phyloP scores from a whole-genome alignment of 2,113 vertebrate species.

The Anhinga anhinga region DNA sequence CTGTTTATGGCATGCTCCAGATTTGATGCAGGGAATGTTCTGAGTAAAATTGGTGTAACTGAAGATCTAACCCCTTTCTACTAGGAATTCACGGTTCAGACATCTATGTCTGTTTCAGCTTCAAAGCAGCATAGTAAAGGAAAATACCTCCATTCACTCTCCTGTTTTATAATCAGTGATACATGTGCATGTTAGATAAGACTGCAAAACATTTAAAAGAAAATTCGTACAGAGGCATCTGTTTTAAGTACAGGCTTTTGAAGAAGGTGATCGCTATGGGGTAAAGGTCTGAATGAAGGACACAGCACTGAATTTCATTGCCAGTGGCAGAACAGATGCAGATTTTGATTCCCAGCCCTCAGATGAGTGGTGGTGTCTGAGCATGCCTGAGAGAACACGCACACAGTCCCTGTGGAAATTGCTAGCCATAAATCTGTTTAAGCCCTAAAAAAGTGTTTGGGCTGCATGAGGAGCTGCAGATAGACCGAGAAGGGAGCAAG shows the following conservation, averaged over 20 bases:
- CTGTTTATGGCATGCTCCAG: background rate
- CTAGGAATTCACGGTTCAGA: background rate
- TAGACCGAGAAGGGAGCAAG: background rate
- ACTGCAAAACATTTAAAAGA: background rate
- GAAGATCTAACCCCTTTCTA: background rate
- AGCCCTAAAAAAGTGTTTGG: background rate
- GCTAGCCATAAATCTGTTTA: background rate
- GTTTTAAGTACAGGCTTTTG: background rate
- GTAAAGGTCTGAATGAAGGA: background rate
- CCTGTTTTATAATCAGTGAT: background rate
- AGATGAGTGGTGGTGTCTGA: background rate
- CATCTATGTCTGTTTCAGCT: background rate
- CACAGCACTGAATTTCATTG: background rate
- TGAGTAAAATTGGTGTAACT: background rate
- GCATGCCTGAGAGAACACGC: background rate
- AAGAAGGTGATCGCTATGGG: background rate
- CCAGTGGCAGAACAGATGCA: background rate
- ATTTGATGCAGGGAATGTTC: background rate
- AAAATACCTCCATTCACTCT: background rate
- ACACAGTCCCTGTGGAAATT: background rate
- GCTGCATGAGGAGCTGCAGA: background rate
- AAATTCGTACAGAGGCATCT: background rate
- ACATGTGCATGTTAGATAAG: background rate
- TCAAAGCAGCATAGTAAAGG: background rate
- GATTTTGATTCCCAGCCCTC: background rate